Evolutionary conservation across 2,888 invertebrate genomes (phyloP), one percentile per base, ranked within the genome.

Genomic region (Tetranychus truncatus): DNA sequence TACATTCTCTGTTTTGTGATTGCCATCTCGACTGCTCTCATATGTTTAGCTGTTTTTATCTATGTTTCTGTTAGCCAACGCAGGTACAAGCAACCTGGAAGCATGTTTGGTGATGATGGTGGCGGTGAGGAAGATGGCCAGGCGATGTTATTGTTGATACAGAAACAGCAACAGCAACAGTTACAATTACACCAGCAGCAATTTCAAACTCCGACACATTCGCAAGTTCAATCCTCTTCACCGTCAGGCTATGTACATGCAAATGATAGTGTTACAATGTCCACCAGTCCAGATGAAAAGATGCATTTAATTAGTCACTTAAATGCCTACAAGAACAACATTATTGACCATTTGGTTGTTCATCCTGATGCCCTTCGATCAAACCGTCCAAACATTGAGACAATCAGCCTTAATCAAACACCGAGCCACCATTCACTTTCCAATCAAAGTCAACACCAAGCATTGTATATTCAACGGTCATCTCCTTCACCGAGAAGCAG

Each of bases 341-440:
- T 76, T n/a, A 69, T 76, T 18, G 75, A 76, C 44, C 76, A 76
- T 24, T 66, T 76, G 34, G 73, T 76, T 20, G 69, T 76, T 45
- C 67, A 74, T 45, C 55, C 44, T 74, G 75, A 66, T 69, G 20
- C 21, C 69, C 21, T 24, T 6, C 34, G 20, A 21, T 11, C 69
- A 24, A 69, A 55, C 15, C 15, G 55, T 55, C 55, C 55, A 55
- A 55, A 9, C 9, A 15, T 55, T 55, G 55, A 55, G 55, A 55
- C 55, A 55, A 55, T 15, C 55, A 55, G 55, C 55, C 55, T 55
- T 55, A 55, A 55, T 55, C 55, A 55, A 55, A 55, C 55, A 55
- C 55, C 55, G 55, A 55, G 55, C 55, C 55, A 55, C 6, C 55
- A 55, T 55, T 55, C 55, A 55, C 9, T 55, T 55, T 55, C 55